These are phyloP conservation scores for Gallinago stenura DNA, from an alignment of 2,797 vertebrate genomes.

Conservation along the genomic window DNA sequence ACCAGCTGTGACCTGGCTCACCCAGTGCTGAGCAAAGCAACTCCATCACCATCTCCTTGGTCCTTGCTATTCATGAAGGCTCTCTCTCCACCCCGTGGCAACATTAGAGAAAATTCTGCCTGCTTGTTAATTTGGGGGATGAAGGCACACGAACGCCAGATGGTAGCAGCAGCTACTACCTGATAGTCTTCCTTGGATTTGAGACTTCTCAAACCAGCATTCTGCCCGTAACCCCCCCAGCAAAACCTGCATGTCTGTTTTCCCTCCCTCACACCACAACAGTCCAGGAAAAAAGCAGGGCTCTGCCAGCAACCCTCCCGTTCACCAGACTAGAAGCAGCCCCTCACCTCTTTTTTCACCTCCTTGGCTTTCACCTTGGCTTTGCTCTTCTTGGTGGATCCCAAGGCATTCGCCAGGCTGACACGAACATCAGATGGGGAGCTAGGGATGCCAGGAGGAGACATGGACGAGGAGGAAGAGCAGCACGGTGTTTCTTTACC, in stretches of 20 bases:
- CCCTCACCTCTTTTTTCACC: constrained; percentile 86
- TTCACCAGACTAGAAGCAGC: not conserved
- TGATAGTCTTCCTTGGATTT: not conserved
- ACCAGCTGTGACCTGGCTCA: not conserved
- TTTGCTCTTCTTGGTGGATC: constrained; percentile 87
- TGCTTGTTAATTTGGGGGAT: not conserved
- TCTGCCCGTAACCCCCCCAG: not conserved
- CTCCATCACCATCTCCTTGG: not conserved
- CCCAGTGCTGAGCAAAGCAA: not conserved
- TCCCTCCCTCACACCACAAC: not conserved
- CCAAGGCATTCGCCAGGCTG: constrained; percentile 74
- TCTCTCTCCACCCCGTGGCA: not conserved
- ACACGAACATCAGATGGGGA: constrained; percentile 81
- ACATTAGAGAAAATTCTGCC: not conserved
- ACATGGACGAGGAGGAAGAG: constrained; percentile 69
- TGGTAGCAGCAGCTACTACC: constrained; percentile 7
- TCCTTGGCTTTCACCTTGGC: constrained; percentile 89
- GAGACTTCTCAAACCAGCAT: not conserved
- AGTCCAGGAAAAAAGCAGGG: not conserved
- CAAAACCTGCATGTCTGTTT: not conserved
- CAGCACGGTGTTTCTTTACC: constrained; percentile 84
- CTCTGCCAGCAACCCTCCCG: not conserved
- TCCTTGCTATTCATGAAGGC: not conserved
- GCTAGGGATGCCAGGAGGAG: constrained; percentile 77
- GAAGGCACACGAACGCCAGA: not conserved